phyloP scores from a whole-genome alignment of 2,113 vertebrate species.

The Upupa epops region DNA sequence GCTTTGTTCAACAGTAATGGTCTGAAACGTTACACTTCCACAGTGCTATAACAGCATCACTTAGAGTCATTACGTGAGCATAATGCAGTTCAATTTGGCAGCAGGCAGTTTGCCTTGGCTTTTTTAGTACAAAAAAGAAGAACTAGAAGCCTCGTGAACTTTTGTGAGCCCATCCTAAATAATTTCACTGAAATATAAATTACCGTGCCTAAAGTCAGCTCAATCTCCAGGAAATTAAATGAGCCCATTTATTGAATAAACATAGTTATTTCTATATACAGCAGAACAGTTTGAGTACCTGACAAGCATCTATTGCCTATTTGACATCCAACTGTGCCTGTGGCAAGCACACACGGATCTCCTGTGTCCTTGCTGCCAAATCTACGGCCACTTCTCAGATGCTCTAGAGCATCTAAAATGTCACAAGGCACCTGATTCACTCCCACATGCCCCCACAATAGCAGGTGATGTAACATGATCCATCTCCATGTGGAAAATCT shows the following conservation, averaged over 20 bases:
- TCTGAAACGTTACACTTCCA: neutral
- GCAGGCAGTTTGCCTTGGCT: neutral
- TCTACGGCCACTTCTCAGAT: neutral
- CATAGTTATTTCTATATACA: neutral
- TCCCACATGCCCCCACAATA: neutral
- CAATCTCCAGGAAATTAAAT: neutral
- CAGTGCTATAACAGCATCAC: neutral
- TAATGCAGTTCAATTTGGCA: neutral
- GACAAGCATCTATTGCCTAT: neutral
- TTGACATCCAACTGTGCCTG: neutral
- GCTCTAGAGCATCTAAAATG: neutral
- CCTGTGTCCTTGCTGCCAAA: neutral
- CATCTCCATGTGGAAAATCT: neutral
- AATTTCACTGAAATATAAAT: neutral
- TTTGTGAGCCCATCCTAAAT: neutral
- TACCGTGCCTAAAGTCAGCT: neutral
- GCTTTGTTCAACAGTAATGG: neutral
- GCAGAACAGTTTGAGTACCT: neutral
- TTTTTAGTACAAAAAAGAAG: neutral
- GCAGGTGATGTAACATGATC: neutral
- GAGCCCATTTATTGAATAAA: neutral
- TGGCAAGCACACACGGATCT: neutral
- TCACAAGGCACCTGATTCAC: neutral
- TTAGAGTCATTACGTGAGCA: neutral
- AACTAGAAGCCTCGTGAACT: neutral